These are phyloP conservation scores for Cyprinodon tularosa DNA, from an alignment of 2,113 vertebrate genomes.

Conservation along the genomic window DNA sequence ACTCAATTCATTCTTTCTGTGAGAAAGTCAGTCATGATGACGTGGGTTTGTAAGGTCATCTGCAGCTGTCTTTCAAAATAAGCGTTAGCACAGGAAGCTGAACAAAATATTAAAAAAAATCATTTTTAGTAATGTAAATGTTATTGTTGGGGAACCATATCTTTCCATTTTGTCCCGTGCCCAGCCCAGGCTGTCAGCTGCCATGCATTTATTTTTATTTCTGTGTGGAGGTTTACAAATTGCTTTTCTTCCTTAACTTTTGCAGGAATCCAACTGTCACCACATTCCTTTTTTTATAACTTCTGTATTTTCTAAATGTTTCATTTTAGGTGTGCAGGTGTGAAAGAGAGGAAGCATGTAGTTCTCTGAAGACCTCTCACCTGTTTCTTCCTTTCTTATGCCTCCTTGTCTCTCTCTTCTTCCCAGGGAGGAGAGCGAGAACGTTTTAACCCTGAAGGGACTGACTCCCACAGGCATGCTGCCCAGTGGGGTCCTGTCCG, in stretches of 20 bases:
- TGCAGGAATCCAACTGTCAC: conserved; percentile 2
- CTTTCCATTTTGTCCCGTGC: too few relatives aligned
- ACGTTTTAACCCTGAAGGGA: conserved; percentile 85
- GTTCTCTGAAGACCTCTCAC: conserved; percentile 33
- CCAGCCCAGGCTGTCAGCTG: too few relatives aligned
- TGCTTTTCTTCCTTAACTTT: background rate
- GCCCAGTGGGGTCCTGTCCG: conserved; percentile 84
- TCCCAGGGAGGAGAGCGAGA: conserved; percentile 85
- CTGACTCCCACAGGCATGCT: conserved; percentile 86
- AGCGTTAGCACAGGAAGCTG: too few relatives aligned
- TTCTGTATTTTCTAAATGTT: background rate
- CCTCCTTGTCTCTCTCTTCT: conserved; percentile 4
- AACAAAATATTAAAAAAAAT: too few relatives aligned
- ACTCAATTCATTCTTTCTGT: too few relatives aligned
- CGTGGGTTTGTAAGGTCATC: too few relatives aligned
- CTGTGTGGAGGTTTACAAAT: background rate
- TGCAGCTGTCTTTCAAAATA: too few relatives aligned
- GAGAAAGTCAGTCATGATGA: too few relatives aligned
- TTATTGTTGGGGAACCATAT: too few relatives aligned
- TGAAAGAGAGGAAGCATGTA: conserved; percentile 35
- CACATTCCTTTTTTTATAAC: conserved; percentile 1
- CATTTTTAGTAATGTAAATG: too few relatives aligned
- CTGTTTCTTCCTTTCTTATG: conserved; percentile 7
- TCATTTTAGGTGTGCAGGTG: conserved; percentile 37
- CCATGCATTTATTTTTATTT: background rate